A percentile compares a stretch with the other conserved stretches of the same genome.
Evolutionary conservation across 2,888 invertebrate species (phyloP).

Genomic region (Epiblema foenella): DNA sequence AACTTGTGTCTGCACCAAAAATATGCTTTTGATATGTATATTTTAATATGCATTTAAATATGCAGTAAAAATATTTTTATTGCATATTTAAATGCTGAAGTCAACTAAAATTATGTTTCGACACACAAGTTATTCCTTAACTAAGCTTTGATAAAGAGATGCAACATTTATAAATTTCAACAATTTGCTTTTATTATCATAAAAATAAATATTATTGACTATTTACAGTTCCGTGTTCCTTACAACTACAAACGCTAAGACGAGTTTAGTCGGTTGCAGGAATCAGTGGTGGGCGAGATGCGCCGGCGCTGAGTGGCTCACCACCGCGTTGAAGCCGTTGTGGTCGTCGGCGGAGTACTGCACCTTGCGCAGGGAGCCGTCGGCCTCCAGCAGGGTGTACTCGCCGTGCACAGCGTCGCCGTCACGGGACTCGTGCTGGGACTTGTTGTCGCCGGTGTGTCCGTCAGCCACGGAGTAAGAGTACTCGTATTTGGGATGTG

Average conservation of each 20-base stretch:
- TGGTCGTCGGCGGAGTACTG: slow-evolving; percentile 83
- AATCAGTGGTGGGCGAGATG: slow-evolving; percentile 62
- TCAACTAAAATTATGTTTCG: too few species aligned
- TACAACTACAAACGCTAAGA: slow-evolving; percentile 35
- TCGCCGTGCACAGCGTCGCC: slow-evolving; percentile 65
- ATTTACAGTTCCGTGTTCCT: slow-evolving; percentile 47
- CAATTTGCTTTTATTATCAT: slow-evolving; percentile 46
- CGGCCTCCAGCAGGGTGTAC: slow-evolving; percentile 82
- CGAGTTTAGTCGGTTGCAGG: neutral
- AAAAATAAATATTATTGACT: slow-evolving; percentile 49
- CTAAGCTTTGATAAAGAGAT: neutral
- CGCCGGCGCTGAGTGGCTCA: slow-evolving; percentile 68
- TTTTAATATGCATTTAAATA: too few species aligned
- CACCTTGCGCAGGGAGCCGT: slow-evolving; percentile 82
- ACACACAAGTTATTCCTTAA: too few species aligned
- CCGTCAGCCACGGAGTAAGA: slow-evolving; percentile 84
- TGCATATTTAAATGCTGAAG: too few species aligned
- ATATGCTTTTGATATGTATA: too few species aligned
- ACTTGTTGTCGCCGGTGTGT: slow-evolving; percentile 84
- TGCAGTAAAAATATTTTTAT: too few species aligned
- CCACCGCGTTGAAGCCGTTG: slow-evolving; percentile 74
- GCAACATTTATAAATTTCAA: slow-evolving; percentile 32
- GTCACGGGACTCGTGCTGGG: slow-evolving; percentile 76
- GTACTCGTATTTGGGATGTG: slow-evolving; percentile 83
- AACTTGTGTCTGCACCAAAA: too few species aligned